Conservation (phyloP, 2,888 invertebrate genomes). For the Kryphioiulus occultus region DNA sequence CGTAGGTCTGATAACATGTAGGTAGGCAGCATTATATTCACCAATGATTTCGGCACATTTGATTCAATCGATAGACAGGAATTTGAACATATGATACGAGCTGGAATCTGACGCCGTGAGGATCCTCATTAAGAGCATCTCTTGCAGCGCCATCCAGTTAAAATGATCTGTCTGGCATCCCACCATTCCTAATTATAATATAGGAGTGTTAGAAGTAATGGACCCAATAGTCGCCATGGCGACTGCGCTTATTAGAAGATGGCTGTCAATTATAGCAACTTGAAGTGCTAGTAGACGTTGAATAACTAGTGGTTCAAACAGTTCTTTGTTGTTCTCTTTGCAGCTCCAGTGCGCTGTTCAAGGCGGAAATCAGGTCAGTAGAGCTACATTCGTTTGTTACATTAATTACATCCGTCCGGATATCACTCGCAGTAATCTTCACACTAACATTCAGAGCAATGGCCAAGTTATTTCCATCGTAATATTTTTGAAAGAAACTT, state of each 20-base stretch:
- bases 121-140: constrained; percentile 1
- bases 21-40: background rate
- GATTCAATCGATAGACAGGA: background rate
- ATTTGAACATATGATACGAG: background rate
- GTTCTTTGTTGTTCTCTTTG: constrained; percentile 8
- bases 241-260: too few species aligned
- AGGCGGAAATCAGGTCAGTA: constrained; percentile 51
- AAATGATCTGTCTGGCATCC: background rate
- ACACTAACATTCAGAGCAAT: background rate
- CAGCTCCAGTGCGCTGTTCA: constrained; percentile 49
- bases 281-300: too few species aligned
- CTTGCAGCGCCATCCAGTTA: background rate
- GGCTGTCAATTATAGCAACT: too few species aligned
- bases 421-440: too few species aligned
- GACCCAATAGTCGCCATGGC: too few species aligned
- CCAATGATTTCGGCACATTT: background rate
- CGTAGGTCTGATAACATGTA: too few species aligned
- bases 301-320: background rate
- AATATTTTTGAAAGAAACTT: background rate
- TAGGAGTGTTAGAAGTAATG: too few species aligned
- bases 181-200: too few species aligned
- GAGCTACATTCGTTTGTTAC: too few species aligned
- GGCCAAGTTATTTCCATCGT: background rate
- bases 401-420: too few species aligned
- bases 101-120: background rate